Evolutionary conservation across 2,888 invertebrate species (phyloP).

Genomic region (Eilema sororculum): DNA sequence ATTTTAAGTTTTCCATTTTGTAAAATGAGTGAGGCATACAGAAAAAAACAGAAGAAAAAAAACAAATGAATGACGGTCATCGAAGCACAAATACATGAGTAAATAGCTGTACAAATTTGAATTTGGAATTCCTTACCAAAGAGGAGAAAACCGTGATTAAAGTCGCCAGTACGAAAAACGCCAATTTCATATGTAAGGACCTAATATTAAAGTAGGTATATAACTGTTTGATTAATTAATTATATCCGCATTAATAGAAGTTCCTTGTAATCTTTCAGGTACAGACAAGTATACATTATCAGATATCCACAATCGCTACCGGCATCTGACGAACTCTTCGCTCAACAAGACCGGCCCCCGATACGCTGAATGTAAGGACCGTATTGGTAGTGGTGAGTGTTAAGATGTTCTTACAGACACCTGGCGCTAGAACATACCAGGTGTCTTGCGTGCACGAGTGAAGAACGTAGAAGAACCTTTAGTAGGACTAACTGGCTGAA

Average conservation of each 20-base stretch:
- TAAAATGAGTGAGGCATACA: no score
- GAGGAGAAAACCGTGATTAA: no score
- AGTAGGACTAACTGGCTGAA: conserved; percentile 20
- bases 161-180: no score
- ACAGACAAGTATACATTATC: conserved; percentile 95
- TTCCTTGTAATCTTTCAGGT: conserved; percentile 84
- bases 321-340: conserved; percentile 96
- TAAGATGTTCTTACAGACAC: conserved; percentile 54
- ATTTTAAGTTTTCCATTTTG: no score
- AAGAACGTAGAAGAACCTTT: conserved; percentile 21
- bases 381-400: conserved; percentile 91
- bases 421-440: conserved; percentile 28
- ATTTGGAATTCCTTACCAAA: no score
- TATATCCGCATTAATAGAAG: neutral
- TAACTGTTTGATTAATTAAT: neutral
- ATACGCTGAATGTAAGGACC: conserved; percentile 93
- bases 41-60: no score
- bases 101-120: no score
- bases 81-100: no score
- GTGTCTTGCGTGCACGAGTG: conserved; percentile 21
- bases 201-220: no score
- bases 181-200: no score
- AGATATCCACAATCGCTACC: conserved; percentile 93
- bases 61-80: no score
- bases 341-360: conserved; percentile 95